Base-by-base conservation (phyloP, 2,797 vertebrate species). In the Hydrocynus forskahlii region DNA sequence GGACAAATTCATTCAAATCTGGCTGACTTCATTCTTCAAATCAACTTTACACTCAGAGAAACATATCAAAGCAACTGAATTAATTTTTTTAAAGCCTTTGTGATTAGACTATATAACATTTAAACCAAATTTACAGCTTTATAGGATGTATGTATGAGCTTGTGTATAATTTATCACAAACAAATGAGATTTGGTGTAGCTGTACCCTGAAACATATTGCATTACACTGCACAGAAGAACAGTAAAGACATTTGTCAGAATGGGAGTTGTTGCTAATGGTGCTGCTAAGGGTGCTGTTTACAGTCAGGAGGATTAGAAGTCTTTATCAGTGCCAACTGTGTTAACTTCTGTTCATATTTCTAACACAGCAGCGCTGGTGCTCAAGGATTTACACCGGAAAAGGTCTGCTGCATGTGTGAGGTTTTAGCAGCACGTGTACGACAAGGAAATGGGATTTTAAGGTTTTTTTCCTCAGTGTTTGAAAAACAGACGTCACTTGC, bases 381-480 rank as follows among this genome's bases (percentile, higher is more conserved):
- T 84, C 88, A 90, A 90, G 84, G 89, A 90, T 87, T 93, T 90
- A 90, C 48, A 86, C 88, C 71, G 84, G 91, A 91, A 94, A 91
- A 78, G 83, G 78, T 70, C 75, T 83, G 40, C 76, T 81, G 85
- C 89, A 87, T 92, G 88, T 6, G 72, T 85, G 85, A 85, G 90
- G 76, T 91, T 92, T 92, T 92, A 84, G 64, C 14, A 87, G 85
- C 90, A 91, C 76, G 82, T 86, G 87, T 72, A 80, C 80, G 82
- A 78, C 75, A 84, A 70, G 69, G 73, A 81, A 84, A 88, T 88
- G 76, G 87, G 87, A 86, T 62, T 83, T 76, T 40, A 87, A 75
- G 2, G 7, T 66, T 64, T 64, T 60, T 63, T 82, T 77, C 73
- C 29, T 48, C 60, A 5, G 25, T 0, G 19, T 43, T 68, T 14